Percentiles rank a stretch among this genome's conserved stretches.
Conservation (phyloP, 2,113 vertebrate species). For the Cynocephalus volans region DNA sequence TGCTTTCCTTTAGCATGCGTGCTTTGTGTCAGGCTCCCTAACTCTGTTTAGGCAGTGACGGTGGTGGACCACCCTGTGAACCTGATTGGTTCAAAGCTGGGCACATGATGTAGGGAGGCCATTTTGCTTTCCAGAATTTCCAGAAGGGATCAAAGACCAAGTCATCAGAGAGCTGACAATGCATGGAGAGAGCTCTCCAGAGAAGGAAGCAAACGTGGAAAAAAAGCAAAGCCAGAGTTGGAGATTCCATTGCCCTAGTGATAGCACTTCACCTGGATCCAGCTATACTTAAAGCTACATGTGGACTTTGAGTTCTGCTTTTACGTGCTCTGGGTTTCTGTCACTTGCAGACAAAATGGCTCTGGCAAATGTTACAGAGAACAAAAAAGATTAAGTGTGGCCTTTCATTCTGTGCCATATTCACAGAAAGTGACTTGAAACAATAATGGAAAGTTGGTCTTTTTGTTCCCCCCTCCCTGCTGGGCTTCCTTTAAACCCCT, state of each 20-base stretch:
- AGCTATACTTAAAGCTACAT: not conserved
- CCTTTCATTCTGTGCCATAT: not conserved
- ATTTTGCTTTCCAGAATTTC: not conserved
- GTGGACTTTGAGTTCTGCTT: not conserved
- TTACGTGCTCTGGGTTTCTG: not conserved
- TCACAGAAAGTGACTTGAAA: not conserved
- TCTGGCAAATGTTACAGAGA: not conserved
- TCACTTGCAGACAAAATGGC: not conserved
- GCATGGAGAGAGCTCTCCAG: not conserved
- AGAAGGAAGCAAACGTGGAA: not conserved
- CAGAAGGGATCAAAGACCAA: not conserved
- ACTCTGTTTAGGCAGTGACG: not conserved
- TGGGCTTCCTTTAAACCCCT: not conserved
- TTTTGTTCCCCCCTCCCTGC: not conserved
- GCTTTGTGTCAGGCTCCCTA: not conserved
- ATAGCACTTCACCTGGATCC: not conserved
- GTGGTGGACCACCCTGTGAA: accelerated
- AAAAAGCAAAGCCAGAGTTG: not conserved
- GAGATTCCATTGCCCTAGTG: not conserved
- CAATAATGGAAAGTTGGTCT: not conserved
- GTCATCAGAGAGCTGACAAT: not conserved
- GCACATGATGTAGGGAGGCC: not conserved
- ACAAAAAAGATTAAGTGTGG: not conserved
- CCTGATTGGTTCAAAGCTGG: not conserved
- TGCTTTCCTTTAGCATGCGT: not conserved